A percentile compares a stretch with the other conserved stretches of the same genome.
phyloP scores from a whole-genome alignment of 64 coral and sea anemone genomes.

The Stichodactyla helianthus region DNA sequence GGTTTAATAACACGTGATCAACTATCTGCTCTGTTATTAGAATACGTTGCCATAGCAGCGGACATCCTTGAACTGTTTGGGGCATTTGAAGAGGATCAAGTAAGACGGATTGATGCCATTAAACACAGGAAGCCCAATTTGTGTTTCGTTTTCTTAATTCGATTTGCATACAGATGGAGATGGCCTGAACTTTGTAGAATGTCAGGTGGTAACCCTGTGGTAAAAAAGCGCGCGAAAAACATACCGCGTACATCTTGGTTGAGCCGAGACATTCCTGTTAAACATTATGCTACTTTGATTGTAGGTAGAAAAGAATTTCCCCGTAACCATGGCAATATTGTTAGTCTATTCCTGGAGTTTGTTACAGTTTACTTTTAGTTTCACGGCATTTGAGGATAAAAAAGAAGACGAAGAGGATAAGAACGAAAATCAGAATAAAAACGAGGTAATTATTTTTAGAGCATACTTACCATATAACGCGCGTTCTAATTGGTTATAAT shows the following conservation, averaged over 20 bases:
- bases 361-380: conserved; percentile 62
- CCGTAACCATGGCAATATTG: conserved; percentile 31
- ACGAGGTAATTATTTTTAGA: background rate
- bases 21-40: conserved; percentile 62
- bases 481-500: no score
- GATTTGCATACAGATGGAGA: no score
- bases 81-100: conserved; percentile 48
- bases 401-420: conserved; percentile 28
- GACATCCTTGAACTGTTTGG: conserved; percentile 74
- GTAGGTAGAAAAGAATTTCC: conserved; percentile 21
- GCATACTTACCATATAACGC: background rate
- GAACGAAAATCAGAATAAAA: conserved; percentile 1
- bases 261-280: background rate
- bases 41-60: conserved; percentile 78
- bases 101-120: background rate
- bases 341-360: conserved; percentile 65
- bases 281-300: background rate
- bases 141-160: no score
- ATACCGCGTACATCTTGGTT: background rate
- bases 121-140: no score
- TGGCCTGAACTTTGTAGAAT: no score
- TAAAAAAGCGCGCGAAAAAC: no score
- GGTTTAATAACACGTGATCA: conserved; percentile 71
- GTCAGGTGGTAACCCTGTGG: no score
- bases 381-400: conserved; percentile 43